Evolutionary conservation across 2,888 invertebrate genomes (phyloP).

Genomic region (Oxyteleia sp.): DNA sequence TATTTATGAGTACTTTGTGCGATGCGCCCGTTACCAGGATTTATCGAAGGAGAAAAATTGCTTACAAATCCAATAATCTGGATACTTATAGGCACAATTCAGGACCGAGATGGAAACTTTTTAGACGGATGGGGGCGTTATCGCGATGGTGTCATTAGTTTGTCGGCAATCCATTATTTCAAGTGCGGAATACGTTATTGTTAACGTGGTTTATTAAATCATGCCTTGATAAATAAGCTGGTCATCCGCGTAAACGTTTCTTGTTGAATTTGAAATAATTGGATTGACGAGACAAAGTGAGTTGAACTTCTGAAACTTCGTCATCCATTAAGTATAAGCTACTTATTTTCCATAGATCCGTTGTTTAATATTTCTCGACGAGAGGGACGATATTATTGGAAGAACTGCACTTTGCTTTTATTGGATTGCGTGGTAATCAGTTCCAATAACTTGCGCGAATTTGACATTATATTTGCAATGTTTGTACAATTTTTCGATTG

Average conservation of each 20-base stretch:
- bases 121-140: slow-evolving; percentile 11
- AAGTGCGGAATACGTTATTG: neutral
- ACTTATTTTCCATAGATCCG: too few relatives aligned
- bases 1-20: slow-evolving; percentile 1
- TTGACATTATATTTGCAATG: too few relatives aligned
- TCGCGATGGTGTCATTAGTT: slow-evolving; percentile 2
- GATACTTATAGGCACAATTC: slow-evolving; percentile 1
- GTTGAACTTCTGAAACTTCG: slow-evolving; percentile 16
- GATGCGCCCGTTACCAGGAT: neutral
- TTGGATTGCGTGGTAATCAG: too few relatives aligned
- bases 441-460: too few relatives aligned
- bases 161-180: slow-evolving; percentile 10
- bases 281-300: slow-evolving; percentile 1
- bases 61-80: slow-evolving; percentile 28
- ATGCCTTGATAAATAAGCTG: neutral
- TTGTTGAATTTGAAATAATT: slow-evolving; percentile 2
- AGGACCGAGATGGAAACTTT: neutral
- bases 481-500: too few relatives aligned
- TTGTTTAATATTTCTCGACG: too few relatives aligned
- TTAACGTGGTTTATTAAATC: slow-evolving; percentile 16
- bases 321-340: too few relatives aligned
- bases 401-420: too few relatives aligned
- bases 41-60: slow-evolving; percentile 4
- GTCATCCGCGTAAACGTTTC: slow-evolving; percentile 1
- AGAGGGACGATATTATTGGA: too few relatives aligned